Percentiles rank a stretch among this genome's conserved stretches.
phyloP scores from a whole-genome alignment of 1,140 invertebrate species.

The Chrysoperla carnea region DNA sequence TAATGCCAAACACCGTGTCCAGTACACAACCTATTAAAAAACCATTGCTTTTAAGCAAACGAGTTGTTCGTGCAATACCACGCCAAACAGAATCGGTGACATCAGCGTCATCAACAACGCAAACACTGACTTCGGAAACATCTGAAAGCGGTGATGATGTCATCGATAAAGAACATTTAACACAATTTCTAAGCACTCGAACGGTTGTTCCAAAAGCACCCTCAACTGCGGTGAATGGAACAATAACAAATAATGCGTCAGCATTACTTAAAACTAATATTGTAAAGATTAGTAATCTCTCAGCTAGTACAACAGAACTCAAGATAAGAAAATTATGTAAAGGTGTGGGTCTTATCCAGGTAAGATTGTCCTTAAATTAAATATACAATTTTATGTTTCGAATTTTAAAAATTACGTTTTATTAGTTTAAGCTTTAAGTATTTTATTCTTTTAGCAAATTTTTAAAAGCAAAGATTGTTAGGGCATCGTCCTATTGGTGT shows the following conservation, averaged over 20 bases:
- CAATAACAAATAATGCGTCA: not conserved
- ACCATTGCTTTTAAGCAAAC: too few relatives aligned
- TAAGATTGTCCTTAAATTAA: conserved; percentile 14
- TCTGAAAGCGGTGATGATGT: not conserved
- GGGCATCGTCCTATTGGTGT: too few relatives aligned
- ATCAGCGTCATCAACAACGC: too few relatives aligned
- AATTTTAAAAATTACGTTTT: not conserved
- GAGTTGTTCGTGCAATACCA: too few relatives aligned
- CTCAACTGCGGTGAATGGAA: conserved; percentile 7
- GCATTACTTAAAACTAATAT: conserved; percentile 22
- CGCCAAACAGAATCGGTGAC: too few relatives aligned
- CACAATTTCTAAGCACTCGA: conserved; percentile 17
- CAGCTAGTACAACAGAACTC: conserved; percentile 28
- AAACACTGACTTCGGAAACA: too few relatives aligned
- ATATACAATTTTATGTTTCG: too few relatives aligned
- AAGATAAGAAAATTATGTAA: conserved; percentile 32
- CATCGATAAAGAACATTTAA: conserved; percentile 7
- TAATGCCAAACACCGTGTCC: too few relatives aligned
- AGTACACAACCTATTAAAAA: too few relatives aligned
- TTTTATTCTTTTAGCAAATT: too few relatives aligned
- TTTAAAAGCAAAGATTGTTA: too few relatives aligned
- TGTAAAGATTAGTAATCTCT: conserved; percentile 31
- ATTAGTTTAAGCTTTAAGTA: not conserved
- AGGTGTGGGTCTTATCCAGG: conserved; percentile 32
- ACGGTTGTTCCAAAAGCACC: conserved; percentile 24